Evolutionary conservation across 2,113 vertebrate genomes (phyloP).

Genomic region (Climacteris rufus): DNA sequence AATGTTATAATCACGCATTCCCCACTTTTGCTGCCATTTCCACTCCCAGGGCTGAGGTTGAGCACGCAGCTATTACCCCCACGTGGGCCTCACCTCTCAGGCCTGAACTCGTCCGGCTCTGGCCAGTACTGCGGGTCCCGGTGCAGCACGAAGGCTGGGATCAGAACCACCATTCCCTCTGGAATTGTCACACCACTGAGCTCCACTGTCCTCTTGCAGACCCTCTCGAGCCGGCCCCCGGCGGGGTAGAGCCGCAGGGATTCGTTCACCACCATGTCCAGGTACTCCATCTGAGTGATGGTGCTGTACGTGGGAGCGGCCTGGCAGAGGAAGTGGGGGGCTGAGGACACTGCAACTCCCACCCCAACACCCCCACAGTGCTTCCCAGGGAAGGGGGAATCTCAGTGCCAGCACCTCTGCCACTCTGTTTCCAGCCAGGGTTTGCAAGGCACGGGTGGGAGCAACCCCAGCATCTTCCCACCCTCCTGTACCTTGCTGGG

Average conservation of each 20-base stretch:
- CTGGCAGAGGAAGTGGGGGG: slow-evolving; percentile 7
- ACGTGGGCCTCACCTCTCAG: slow-evolving; percentile 70
- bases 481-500: slow-evolving; percentile 66
- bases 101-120: slow-evolving; percentile 74
- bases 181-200: slow-evolving; percentile 77
- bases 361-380: rapidly evolving
- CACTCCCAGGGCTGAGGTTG: background rate
- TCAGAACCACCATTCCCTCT: slow-evolving; percentile 49
- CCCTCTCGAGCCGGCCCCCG: slow-evolving; percentile 64
- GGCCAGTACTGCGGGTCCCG: slow-evolving; percentile 63
- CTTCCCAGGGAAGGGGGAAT: background rate
- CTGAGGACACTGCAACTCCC: background rate
- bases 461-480: background rate
- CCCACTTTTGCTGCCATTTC: background rate
- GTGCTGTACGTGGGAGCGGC: slow-evolving; percentile 61
- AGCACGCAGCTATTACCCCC: background rate
- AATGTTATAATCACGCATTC: background rate
- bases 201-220: slow-evolving; percentile 80
- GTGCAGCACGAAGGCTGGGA: slow-evolving; percentile 72
- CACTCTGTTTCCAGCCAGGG: background rate
- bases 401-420: background rate
- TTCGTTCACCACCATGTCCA: slow-evolving; percentile 83
- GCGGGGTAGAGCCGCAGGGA: slow-evolving; percentile 73
- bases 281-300: slow-evolving; percentile 81
- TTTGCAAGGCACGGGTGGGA: background rate